Conservation (phyloP, 2,113 vertebrate genomes). For the Pyrgilauda ruficollis region DNA sequence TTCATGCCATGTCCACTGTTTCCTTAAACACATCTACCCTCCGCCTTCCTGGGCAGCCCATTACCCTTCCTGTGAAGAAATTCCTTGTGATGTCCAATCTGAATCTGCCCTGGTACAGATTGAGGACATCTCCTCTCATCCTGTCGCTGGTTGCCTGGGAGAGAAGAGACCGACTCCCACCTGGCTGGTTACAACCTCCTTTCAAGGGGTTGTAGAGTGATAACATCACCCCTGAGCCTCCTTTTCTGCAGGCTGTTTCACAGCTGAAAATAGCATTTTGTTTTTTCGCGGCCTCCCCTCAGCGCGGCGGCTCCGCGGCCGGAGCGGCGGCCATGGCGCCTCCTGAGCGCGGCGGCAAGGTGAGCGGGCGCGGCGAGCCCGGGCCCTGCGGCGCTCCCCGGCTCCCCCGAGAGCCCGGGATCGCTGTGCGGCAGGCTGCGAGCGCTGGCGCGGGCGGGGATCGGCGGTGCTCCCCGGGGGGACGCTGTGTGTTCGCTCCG, state of each 20-base stretch:
- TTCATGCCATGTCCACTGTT: background rate
- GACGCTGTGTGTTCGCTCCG: background rate
- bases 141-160: background rate
- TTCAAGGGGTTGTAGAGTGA: background rate
- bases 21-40: too few relatives aligned
- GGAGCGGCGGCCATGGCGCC: background rate
- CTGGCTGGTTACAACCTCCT: background rate
- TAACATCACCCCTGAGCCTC: too few relatives aligned
- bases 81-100: background rate
- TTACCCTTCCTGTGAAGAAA: background rate
- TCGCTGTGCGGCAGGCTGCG: background rate
- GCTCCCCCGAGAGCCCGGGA: background rate
- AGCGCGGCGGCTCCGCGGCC: too few relatives aligned
- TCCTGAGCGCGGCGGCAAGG: background rate
- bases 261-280: background rate
- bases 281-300: too few relatives aligned
- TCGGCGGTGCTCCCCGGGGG: background rate
- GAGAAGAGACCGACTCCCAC: accelerated
- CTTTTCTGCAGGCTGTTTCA: background rate
- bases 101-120: background rate
- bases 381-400: background rate
- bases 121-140: background rate
- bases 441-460: background rate
- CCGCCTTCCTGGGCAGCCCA: background rate
- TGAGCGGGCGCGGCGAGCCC: background rate